Percentiles rank a stretch among this genome's conserved stretches.
phyloP scores from a whole-genome alignment of 2,888 invertebrate species.

The Machimus atricapillus region DNA sequence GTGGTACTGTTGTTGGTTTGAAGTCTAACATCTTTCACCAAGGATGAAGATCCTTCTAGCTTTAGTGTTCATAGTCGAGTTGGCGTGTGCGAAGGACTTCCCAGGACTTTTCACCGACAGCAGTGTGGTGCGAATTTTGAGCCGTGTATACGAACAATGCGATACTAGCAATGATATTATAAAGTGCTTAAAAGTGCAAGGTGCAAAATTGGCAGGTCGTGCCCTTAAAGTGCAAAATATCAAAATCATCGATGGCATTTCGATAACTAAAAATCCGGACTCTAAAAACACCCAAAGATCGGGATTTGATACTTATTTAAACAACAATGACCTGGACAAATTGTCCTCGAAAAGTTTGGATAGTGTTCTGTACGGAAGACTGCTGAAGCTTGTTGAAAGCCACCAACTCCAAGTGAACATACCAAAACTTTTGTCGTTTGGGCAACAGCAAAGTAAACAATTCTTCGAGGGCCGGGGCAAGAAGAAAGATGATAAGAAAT shows the following conservation, averaged over 20 bases:
- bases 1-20: neutral
- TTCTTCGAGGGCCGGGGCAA: slow-evolving; percentile 67
- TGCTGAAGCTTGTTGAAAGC: slow-evolving; percentile 68
- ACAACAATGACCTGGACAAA: slow-evolving; percentile 68
- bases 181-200: slow-evolving; percentile 76
- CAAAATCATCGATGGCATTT: slow-evolving; percentile 70
- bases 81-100: slow-evolving; percentile 10
- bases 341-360: slow-evolving; percentile 70
- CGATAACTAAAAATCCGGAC: slow-evolving; percentile 65
- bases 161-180: slow-evolving; percentile 69
- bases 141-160: slow-evolving; percentile 65
- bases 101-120: slow-evolving; percentile 51
- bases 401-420: slow-evolving; percentile 67
- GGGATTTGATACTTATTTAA: slow-evolving; percentile 60
- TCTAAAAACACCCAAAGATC: slow-evolving; percentile 54
- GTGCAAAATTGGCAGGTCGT: slow-evolving; percentile 70
- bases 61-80: slow-evolving; percentile 26
- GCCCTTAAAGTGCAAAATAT: slow-evolving; percentile 70
- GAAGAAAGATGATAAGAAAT: slow-evolving; percentile 67
- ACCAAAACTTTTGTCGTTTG: slow-evolving; percentile 64
- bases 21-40: neutral
- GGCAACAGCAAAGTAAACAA: slow-evolving; percentile 53
- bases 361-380: slow-evolving; percentile 66
- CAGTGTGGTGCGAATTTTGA: slow-evolving; percentile 56
- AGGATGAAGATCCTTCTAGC: slow-evolving; percentile 36